Evolutionary conservation across 92 coral and sea anemone species (phyloP).

Genomic region (Palythoa grandis): DNA sequence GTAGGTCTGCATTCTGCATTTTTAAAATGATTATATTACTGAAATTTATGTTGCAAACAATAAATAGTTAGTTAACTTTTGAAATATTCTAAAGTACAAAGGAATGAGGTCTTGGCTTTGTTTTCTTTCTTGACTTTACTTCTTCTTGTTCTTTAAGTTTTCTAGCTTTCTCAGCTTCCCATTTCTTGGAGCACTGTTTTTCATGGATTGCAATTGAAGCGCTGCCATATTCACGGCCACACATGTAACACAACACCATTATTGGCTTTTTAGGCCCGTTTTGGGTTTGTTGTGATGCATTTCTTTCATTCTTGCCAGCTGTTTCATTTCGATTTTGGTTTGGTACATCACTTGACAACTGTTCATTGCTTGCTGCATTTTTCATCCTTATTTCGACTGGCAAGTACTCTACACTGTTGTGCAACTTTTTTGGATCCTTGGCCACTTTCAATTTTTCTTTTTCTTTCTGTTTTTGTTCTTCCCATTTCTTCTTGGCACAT

Average conservation of each 20-base stretch:
- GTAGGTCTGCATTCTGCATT: background rate
- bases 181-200: slow-evolving; percentile 87
- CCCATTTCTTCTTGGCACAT: slow-evolving; percentile 78
- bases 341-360: background rate
- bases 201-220: slow-evolving; percentile 94
- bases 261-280: slow-evolving; percentile 69
- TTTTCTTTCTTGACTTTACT: slow-evolving; percentile 38
- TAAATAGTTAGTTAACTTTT: background rate
- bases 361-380: slow-evolving; percentile 48
- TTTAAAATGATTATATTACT: background rate
- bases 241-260: slow-evolving; percentile 85
- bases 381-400: slow-evolving; percentile 77
- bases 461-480: slow-evolving; percentile 58
- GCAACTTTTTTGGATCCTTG: slow-evolving; percentile 38
- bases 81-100: slow-evolving; percentile 51
- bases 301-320: background rate
- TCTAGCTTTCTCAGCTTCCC: slow-evolving; percentile 69
- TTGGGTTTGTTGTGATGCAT: background rate
- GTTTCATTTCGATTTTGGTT: background rate
- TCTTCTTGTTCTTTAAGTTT: slow-evolving; percentile 48
- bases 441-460: slow-evolving; percentile 46
- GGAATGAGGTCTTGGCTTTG: slow-evolving; percentile 68
- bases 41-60: background rate
- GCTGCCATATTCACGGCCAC: slow-evolving; percentile 94
- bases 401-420: slow-evolving; percentile 55